These are phyloP conservation scores for Alviniconcha marisindica DNA, from an alignment of 1,140 invertebrate genomes.

Conservation along the genomic window DNA sequence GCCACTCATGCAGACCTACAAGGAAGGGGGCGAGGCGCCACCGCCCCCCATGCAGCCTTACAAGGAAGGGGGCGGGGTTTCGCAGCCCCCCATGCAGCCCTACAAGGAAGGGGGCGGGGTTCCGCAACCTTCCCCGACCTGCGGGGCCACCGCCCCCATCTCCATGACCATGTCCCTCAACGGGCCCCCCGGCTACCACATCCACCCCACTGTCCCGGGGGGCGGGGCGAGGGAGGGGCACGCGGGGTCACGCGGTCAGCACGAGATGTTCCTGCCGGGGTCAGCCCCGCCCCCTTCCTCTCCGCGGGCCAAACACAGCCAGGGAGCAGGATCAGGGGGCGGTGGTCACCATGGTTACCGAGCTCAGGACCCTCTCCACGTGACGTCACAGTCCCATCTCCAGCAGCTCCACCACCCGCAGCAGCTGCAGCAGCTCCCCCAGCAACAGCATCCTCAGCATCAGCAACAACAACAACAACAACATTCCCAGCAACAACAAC, in stretches of 20 bases:
- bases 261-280: constrained; percentile 5
- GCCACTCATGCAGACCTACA: constrained; percentile 26
- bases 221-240: not conserved
- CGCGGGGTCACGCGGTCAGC: not conserved
- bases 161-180: constrained; percentile 35
- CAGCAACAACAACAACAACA: constrained; percentile 26
- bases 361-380: not conserved
- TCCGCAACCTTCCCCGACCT: not conserved
- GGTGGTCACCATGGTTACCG: constrained; percentile 12
- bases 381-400: not conserved
- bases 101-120: not conserved
- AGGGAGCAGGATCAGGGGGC: not conserved
- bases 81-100: not conserved
- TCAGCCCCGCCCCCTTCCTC: not conserved
- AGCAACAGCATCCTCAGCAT: constrained; percentile 8
- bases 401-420: constrained; percentile 11
- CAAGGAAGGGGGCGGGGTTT: constrained; percentile 18
- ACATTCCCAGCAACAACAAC: constrained; percentile 15
- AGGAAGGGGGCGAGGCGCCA: constrained; percentile 6
- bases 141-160: constrained; percentile 12
- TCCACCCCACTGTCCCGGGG: constrained; percentile 5
- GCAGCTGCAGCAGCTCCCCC: not conserved
- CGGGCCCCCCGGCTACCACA: constrained; percentile 34
- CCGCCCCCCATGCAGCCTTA: constrained; percentile 29
- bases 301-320: not conserved